Evolutionary conservation across 2,113 vertebrate genomes (phyloP), one percentile per base, ranked within the genome.

Genomic region (Muntiacus muntjak): DNA sequence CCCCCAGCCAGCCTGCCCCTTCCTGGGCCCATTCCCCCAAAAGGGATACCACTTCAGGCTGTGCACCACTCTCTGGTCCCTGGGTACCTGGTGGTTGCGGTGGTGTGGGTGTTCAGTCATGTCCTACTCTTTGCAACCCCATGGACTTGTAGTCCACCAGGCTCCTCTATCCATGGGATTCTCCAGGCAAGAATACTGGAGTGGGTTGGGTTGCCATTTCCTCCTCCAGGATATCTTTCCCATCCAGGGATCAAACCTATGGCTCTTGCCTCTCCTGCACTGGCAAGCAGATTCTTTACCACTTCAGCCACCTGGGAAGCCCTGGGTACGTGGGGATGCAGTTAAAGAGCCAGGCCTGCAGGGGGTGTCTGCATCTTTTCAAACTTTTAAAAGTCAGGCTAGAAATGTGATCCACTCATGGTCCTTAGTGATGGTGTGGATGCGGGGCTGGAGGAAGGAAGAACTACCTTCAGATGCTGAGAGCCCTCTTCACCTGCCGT

Each of bases 31-130:
- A 13, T 36, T 5, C 6, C 47, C 33, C 40, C 26, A 8, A 21
- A 7, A 58, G 82, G 40, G 19, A 52, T 9, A 13, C 9, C 45
- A 47, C n/a, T 58, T 40, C 1, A 0, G 33, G 26, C 55, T 62
- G 50, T 15, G 86, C 4, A 3, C 4, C 12, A 5, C 19, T 6
- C 45, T 45, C 67, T 23, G 36, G 54, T 5, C 50, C 54, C 83
- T 2, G 28, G 10, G n/a, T 9, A 40, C 64, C 6, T 45, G 33
- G 8, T 26, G 71, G 23, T 12, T 26, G 40, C 43, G 71, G 40
- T 26, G 36, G 71, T 43, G 23, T 0, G 1, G 6, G 23, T 76
- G 23, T 43, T 76, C 40, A 43, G 71, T 43, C 2, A 0, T 25
- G 71, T 76, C 71, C 36, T 43, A 43, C 71, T 76, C 71, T 71